Percentiles rank a stretch among this genome's conserved stretches.
Conservation (phyloP, 2,888 invertebrate genomes). For the Zelleria hepariella region DNA sequence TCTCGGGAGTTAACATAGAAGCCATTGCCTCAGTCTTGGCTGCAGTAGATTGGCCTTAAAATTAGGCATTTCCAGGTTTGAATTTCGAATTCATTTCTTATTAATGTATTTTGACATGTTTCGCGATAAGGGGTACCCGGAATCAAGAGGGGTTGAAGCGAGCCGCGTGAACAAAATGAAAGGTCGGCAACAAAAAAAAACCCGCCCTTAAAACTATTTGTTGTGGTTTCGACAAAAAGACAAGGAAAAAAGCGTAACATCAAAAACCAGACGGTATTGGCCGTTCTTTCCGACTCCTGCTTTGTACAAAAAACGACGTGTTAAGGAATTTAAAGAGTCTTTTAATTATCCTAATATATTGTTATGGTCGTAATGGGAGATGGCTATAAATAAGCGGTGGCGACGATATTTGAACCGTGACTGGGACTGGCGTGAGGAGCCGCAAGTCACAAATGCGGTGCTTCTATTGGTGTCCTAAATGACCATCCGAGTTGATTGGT, state of each 20-base stretch:
- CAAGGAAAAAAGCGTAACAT: slow-evolving; percentile 49
- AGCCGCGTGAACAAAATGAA: slow-evolving; percentile 55
- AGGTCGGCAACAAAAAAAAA: slow-evolving; percentile 54
- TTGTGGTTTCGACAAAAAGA: slow-evolving; percentile 64
- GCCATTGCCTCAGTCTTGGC: no score
- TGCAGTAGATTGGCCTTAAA: no score
- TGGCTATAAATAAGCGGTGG: slow-evolving; percentile 60
- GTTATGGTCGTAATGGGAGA: slow-evolving; percentile 65
- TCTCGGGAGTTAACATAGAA: no score
- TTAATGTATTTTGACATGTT: not conserved
- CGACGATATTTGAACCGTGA: slow-evolving; percentile 26
- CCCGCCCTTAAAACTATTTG: slow-evolving; percentile 63
- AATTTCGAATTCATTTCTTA: not conserved
- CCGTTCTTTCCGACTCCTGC: slow-evolving; percentile 62
- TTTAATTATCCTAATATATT: slow-evolving; percentile 73
- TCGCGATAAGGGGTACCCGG: not conserved
- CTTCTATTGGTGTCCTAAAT: not conserved
- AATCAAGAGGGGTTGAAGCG: slow-evolving; percentile 12
- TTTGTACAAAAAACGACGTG: slow-evolving; percentile 66
- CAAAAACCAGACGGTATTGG: slow-evolving; percentile 68
- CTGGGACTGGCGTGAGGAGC: not conserved
- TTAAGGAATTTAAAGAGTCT: slow-evolving; percentile 72
- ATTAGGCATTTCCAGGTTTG: not conserved
- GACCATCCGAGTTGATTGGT: not conserved
- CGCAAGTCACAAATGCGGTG: not conserved